Evolutionary conservation across 30 jellyfish, hydroid and myxozoan genomes (phyloP), one percentile per base, ranked within the genome.

Genomic region (Cassiopea xamachana): DNA sequence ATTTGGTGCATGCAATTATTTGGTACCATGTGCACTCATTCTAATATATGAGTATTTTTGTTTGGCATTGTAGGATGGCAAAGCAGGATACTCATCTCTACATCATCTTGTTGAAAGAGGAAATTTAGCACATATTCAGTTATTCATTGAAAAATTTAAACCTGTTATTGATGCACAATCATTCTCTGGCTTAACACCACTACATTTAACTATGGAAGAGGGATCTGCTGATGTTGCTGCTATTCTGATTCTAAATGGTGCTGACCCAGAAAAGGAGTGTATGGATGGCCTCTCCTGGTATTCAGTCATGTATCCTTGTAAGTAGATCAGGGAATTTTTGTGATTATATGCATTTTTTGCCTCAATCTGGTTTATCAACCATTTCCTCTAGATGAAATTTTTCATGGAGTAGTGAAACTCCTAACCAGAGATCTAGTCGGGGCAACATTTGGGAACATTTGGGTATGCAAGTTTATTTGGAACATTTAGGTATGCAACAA

Each of bases 31-130:
- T 51, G 4, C 4, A 9, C 64, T 2, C 9, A 51, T 51, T 51
- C 9, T 9, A 4, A 51, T 51, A 9, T 2, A 2, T 51, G 64
- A 77, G 46, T 13, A 5, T 55, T 75, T 72, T 47, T 27, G 16
- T 69, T 69, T 18, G 12, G 14, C 78, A 69, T 18, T 51, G 2
- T 79, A 86, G 93, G 93, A 86, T 74, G 51, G 49, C 60, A 86
- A 58, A 58, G 87, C 93, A 72, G 93, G 93, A 2, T 86, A n/a
- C 75, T 49, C 93, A 7, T 50, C 93, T 5, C 16, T 86, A 46
- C 93, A 86, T 77, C 93, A 86, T 46, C 82, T 86, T 59, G 93
- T 86, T 39, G 61, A 19, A 75, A 45, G 51, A 7, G 87, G 87
- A 1, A 44, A 86, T 61, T 60, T 74, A 15, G 68, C 17, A 1